Conservation (phyloP, 2,797 vertebrate species). For the Babyrousa celebensis region DNA sequence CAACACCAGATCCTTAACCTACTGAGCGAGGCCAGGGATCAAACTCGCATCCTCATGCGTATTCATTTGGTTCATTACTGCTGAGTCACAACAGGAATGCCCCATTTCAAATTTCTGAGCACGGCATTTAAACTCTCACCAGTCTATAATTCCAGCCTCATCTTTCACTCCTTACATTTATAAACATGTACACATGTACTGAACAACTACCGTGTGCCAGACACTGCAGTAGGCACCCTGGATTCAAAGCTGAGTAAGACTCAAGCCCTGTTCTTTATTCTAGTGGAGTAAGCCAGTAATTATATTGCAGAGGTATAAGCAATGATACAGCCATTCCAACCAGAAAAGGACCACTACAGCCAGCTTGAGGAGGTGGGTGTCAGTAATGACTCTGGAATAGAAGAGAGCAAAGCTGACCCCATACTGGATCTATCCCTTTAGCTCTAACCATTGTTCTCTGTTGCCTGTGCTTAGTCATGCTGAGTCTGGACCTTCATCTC, state of each 20-base stretch:
- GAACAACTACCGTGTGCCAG: not conserved
- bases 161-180: not conserved
- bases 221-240: rapidly evolving
- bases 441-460: too few species aligned
- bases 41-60: too few species aligned
- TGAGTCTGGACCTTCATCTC: too few species aligned
- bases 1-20: too few species aligned
- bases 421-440: too few species aligned
- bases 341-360: not conserved
- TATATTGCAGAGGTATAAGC: not conserved
- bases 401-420: too few species aligned
- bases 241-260: not conserved
- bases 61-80: too few species aligned
- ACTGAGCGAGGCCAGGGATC: too few species aligned
- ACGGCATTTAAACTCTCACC: not conserved
- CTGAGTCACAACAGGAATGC: too few species aligned
- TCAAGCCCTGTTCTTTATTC: not conserved
- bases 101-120: not conserved
- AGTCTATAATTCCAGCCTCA: not conserved
- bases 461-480: too few species aligned
- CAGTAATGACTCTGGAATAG: not conserved
- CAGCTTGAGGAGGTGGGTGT: not conserved
- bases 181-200: too few species aligned
- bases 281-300: not conserved
- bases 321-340: not conserved